Conservation (phyloP, 2,888 invertebrate genomes). For the Syritta pipiens region DNA sequence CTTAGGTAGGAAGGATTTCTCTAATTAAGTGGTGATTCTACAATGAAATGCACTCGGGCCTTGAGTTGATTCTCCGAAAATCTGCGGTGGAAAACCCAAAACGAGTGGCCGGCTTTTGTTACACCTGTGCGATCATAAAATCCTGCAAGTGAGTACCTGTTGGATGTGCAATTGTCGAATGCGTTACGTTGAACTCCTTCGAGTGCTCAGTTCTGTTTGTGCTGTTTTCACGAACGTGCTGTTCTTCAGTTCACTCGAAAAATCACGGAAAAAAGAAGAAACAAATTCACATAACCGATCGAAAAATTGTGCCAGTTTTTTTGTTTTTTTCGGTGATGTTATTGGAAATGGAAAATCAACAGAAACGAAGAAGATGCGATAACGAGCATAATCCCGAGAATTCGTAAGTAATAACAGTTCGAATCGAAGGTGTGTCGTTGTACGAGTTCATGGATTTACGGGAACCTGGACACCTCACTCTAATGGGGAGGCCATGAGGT, state of each 20-base stretch:
- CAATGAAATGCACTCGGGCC: no score
- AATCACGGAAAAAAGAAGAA: no score
- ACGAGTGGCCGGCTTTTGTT: neutral
- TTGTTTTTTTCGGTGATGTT: neutral
- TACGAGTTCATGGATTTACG: neutral
- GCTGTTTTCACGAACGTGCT: neutral
- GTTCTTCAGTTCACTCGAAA: neutral
- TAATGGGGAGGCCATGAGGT: neutral
- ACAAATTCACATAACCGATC: no score
- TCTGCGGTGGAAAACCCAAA: slow-evolving; percentile 19
- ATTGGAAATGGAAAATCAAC: neutral
- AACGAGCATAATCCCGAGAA: slow-evolving; percentile 27
- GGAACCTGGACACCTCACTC: no score
- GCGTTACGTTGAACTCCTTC: no score
- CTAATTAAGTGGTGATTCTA: slow-evolving; percentile 4
- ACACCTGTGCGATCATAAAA: slow-evolving; percentile 24
- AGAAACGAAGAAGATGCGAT: slow-evolving; percentile 31
- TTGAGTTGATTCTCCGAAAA: slow-evolving; percentile 11
- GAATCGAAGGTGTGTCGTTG: slow-evolving; percentile 14
- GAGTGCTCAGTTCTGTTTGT: neutral
- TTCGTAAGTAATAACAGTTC: slow-evolving; percentile 29
- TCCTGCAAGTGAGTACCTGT: neutral
- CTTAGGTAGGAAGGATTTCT: neutral
- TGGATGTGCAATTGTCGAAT: no score
- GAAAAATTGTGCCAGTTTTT: slow-evolving; percentile 33